Evolutionary conservation across 1,140 invertebrate genomes (phyloP).

Genomic region (Zaprionus davidi): DNA sequence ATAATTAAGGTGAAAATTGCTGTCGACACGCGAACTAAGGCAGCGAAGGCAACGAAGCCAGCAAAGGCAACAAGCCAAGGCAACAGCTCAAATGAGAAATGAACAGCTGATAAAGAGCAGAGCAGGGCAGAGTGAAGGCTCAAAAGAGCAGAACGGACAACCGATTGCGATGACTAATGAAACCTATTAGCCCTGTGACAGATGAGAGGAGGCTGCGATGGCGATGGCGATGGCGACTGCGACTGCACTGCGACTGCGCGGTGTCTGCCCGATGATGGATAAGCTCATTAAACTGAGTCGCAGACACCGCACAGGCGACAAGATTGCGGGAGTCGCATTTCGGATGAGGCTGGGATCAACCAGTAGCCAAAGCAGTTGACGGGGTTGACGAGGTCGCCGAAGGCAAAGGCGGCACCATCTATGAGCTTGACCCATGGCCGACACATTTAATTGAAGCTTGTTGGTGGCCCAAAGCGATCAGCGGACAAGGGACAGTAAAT

Average conservation of each 20-base stretch:
- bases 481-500: background rate
- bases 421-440: slow-evolving; percentile 42
- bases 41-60: too few species aligned
- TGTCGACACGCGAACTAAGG: slow-evolving; percentile 74
- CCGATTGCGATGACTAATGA: slow-evolving; percentile 78
- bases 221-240: background rate
- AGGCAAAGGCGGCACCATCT: slow-evolving; percentile 41
- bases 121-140: background rate
- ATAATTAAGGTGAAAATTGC: slow-evolving; percentile 83
- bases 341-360: slow-evolving; percentile 29
- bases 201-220: slow-evolving; percentile 52
- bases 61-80: slow-evolving; percentile 4
- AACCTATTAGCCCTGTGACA: slow-evolving; percentile 80
- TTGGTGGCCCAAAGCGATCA: slow-evolving; percentile 47
- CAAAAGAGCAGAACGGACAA: slow-evolving; percentile 7
- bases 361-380: slow-evolving; percentile 34
- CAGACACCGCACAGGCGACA: slow-evolving; percentile 28
- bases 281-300: slow-evolving; percentile 75
- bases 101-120: slow-evolving; percentile 60
- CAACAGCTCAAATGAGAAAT: slow-evolving; percentile 57
- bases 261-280: slow-evolving; percentile 65
- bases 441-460: slow-evolving; percentile 70
- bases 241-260: background rate
- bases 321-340: slow-evolving; percentile 32
- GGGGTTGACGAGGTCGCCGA: slow-evolving; percentile 20